A percentile compares a stretch with the other conserved stretches of the same genome.
Evolutionary conservation across 2,888 invertebrate species (phyloP).

Genomic region (Machimus rusticus): DNA sequence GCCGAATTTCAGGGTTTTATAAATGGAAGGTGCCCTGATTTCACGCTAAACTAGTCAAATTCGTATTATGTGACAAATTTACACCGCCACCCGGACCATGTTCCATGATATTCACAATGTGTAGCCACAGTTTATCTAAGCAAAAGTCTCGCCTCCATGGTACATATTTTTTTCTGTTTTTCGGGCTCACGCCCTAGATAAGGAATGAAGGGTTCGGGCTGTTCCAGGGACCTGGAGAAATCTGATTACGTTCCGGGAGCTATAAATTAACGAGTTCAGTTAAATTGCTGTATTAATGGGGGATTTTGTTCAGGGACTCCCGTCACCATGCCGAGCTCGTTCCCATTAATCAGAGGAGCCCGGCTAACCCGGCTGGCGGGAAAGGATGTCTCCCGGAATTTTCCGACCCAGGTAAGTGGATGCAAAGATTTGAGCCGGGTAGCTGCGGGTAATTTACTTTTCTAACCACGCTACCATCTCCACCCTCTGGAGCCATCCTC

Average conservation of each 20-base stretch:
- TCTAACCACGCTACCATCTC: background rate
- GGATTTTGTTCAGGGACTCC: background rate
- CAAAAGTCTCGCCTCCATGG: background rate
- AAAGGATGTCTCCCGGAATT: background rate
- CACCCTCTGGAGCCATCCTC: background rate
- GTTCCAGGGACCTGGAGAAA: background rate
- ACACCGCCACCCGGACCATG: background rate
- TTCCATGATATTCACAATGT: background rate
- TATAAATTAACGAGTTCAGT: conserved; percentile 1
- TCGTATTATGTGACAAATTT: conserved; percentile 22
- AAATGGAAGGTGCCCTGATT: conserved; percentile 11
- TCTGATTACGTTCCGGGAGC: background rate
- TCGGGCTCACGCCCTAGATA: background rate
- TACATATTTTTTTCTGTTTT: background rate
- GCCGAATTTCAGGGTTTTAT: conserved; percentile 10
- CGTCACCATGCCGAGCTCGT: background rate
- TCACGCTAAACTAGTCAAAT: conserved; percentile 21
- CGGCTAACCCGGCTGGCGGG: background rate
- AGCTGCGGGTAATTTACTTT: background rate
- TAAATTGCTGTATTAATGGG: background rate
- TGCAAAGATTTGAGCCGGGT: background rate
- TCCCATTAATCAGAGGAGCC: background rate
- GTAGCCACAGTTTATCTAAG: background rate
- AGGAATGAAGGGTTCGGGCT: background rate
- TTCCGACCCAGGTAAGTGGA: background rate